Evolutionary conservation across 2,888 invertebrate genomes (phyloP).

Genomic region (Andrena hattorfiana): DNA sequence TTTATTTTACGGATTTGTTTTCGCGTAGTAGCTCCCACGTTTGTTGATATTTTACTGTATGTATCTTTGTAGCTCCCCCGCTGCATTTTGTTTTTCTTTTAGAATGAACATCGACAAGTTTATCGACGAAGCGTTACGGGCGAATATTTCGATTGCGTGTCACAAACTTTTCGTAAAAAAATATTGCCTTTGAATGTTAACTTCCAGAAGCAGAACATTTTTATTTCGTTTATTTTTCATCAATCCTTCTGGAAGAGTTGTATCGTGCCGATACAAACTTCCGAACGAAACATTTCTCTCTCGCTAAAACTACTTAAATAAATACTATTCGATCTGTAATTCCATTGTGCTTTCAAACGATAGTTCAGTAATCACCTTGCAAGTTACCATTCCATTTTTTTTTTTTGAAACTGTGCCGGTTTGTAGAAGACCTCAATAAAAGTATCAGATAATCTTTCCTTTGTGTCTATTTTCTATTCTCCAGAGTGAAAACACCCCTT

Average conservation of each 20-base stretch:
- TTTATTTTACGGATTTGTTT: slow-evolving; percentile 41
- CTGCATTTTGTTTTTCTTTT: slow-evolving; percentile 3
- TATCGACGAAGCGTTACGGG: slow-evolving; percentile 11
- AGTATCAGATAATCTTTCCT: too few relatives aligned
- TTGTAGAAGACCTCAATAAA: too few relatives aligned
- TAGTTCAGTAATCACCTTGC: too few relatives aligned
- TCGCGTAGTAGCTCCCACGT: neutral
- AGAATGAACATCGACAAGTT: slow-evolving; percentile 34
- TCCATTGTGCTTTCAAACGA: too few relatives aligned
- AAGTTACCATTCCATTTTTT: too few relatives aligned
- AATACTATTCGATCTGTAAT: too few relatives aligned
- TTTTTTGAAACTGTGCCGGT: too few relatives aligned
- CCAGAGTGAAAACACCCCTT: too few relatives aligned
- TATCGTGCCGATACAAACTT: too few relatives aligned
- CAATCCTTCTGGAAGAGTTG: neutral
- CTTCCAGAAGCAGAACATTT: neutral
- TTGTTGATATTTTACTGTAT: slow-evolving; percentile 30
- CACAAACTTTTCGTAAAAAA: slow-evolving; percentile 11
- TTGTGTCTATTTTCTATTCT: too few relatives aligned
- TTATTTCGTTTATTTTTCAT: neutral
- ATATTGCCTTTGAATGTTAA: neutral
- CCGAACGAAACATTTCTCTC: too few relatives aligned
- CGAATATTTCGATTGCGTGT: neutral
- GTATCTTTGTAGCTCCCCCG: neutral
- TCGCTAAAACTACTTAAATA: too few relatives aligned